These are phyloP conservation scores for Bettongia penicillata DNA, from an alignment of 2,113 vertebrate genomes.

Conservation along the genomic window DNA sequence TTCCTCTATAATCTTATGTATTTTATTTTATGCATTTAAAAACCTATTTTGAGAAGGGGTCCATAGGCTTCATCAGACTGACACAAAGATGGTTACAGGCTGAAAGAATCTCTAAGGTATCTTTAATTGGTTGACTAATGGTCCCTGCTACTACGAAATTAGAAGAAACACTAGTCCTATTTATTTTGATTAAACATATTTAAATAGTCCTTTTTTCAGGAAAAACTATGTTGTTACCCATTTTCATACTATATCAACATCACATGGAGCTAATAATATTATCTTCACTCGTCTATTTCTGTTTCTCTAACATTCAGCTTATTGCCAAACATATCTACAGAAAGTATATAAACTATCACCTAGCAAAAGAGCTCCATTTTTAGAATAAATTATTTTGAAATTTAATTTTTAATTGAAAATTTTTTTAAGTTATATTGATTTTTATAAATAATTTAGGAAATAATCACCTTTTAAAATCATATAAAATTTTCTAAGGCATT, in stretches of 20 bases:
- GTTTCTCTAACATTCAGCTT: neutral
- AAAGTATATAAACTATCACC: conserved; percentile 5
- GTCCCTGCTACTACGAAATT: neutral
- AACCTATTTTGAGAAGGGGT: no score
- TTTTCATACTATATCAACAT: neutral
- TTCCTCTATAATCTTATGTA: neutral
- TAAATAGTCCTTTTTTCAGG: neutral
- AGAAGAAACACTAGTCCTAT: neutral
- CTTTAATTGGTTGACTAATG: conserved; percentile 16
- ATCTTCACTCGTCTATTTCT: conserved; percentile 24
- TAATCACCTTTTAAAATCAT: neutral
- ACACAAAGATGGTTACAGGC: neutral
- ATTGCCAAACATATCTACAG: neutral
- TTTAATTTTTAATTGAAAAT: no score
- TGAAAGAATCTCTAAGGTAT: neutral
- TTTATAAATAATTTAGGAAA: neutral
- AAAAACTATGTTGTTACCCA: neutral
- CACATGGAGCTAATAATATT: conserved; percentile 3
- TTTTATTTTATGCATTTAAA: no score
- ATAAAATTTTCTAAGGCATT: neutral
- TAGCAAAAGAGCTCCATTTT: neutral
- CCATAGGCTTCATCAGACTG: no score
- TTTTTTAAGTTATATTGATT: neutral
- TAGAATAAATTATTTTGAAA: neutral
- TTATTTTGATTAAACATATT: neutral